Conservation (phyloP, 2,113 vertebrate species). For the Siphamia tubifer region DNA sequence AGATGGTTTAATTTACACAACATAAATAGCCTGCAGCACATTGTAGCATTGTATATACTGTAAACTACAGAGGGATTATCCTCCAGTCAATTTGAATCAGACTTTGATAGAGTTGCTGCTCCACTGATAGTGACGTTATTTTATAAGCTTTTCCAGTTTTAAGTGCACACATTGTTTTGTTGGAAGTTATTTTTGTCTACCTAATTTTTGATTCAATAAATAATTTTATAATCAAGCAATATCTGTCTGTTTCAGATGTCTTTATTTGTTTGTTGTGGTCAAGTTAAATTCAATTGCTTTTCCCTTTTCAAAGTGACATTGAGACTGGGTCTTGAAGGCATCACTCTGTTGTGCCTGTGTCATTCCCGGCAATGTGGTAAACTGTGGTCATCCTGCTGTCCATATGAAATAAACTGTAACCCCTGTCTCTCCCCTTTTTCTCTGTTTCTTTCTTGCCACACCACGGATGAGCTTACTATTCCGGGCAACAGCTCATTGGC, state of each 20-base stretch:
- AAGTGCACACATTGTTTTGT: constrained; percentile 45
- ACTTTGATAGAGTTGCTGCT: constrained; percentile 10
- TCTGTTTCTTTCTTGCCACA: constrained; percentile 2
- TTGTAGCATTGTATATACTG: constrained; percentile 65
- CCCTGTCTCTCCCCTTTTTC: constrained; percentile 14
- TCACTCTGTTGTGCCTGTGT: neutral
- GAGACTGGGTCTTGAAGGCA: constrained; percentile 33
- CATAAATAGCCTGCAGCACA: constrained; percentile 12
- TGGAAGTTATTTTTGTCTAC: constrained; percentile 54
- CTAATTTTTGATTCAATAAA: constrained; percentile 76
- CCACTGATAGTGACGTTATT: constrained; percentile 29
- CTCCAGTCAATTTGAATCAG: constrained; percentile 13
- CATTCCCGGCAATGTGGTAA: constrained; percentile 33
- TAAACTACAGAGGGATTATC: constrained; percentile 36
- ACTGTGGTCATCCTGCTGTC: constrained; percentile 33
- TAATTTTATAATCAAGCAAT: constrained; percentile 66
- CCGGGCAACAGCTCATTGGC: constrained; percentile 52
- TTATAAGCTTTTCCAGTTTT: constrained; percentile 57
- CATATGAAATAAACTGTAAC: constrained; percentile 37
- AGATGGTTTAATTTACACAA: neutral
- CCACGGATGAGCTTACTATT: constrained; percentile 67
- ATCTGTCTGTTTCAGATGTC: neutral
- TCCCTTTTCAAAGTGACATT: too few relatives aligned
- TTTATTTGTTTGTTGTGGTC: too few relatives aligned
- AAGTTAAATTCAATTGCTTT: too few relatives aligned